A percentile compares a stretch with the other conserved stretches of the same genome.
Evolutionary conservation across 2,113 vertebrate species (phyloP).

Genomic region (Vulpes lagopus): DNA sequence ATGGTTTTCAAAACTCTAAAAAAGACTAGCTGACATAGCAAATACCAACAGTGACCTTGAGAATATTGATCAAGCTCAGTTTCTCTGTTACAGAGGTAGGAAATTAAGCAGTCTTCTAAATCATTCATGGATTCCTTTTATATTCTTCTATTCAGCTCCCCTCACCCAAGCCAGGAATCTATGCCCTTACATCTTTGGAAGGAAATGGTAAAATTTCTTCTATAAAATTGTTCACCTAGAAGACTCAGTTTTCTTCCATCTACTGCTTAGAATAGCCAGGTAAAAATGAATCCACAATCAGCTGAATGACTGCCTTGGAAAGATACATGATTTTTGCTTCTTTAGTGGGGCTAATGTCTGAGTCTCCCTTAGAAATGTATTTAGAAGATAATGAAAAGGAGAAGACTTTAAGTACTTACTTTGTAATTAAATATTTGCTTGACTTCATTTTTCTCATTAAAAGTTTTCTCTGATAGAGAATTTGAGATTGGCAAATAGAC

Average conservation of each 20-base stretch:
- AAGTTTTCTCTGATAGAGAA: not conserved
- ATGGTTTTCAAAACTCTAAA: slow-evolving; percentile 56
- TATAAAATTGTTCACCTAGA: not conserved
- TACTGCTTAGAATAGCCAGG: not conserved
- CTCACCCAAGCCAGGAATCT: slow-evolving; percentile 34
- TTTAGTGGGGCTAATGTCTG: not conserved
- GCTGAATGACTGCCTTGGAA: slow-evolving; percentile 11
- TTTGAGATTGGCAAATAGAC: not conserved
- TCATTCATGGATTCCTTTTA: slow-evolving; percentile 91
- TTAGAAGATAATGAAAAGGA: slow-evolving; percentile 14
- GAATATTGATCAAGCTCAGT: slow-evolving; percentile 89
- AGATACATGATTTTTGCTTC: not conserved
- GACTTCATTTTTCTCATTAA: slow-evolving; percentile 11
- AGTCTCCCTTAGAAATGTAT: slow-evolving; percentile 9
- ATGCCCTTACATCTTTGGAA: not conserved
- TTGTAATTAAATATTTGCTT: slow-evolving; percentile 11
- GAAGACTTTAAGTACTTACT: not conserved
- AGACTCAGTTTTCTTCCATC: slow-evolving; percentile 8
- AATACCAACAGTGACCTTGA: slow-evolving; percentile 91
- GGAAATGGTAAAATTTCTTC: slow-evolving; percentile 6
- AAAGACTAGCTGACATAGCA: slow-evolving; percentile 75
- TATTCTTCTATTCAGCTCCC: slow-evolving; percentile 69
- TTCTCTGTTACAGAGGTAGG: slow-evolving; percentile 86
- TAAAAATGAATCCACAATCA: not conserved
- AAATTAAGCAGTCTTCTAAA: slow-evolving; percentile 92